Evolutionary conservation across 2,113 vertebrate species (phyloP), one percentile per base, ranked within the genome.

Genomic region (Reinhardtius hippoglossoides): DNA sequence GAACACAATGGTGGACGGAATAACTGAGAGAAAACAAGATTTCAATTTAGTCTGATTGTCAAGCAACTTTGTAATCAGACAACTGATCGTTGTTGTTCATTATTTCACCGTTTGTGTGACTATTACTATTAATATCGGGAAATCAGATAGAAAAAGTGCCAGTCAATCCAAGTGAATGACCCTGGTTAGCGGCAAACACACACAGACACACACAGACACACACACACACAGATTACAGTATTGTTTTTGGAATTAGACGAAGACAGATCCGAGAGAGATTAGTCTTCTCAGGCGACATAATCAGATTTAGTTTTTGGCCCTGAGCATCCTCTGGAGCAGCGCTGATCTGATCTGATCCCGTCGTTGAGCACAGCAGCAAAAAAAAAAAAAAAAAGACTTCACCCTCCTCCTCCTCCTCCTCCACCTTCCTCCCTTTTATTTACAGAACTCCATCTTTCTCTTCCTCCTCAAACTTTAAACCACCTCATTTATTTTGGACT

Each of bases 281-380:
- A 89, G 87, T 80, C 86, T 84, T 88, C 83, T 89, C 89, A 84
- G 82, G 84, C 89, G 71, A 88, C 86, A 90, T 91, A 88, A 92
- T 92, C 89, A 89, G 89, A 91, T 90, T 88, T 86, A 0, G 63
- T 60, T 85, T 81, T 84, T 86, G 88, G 85, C 82, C 82, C 57
- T 7, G 27, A 87, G 84, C 82, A 63, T 89, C 82, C 81, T 88
- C 54, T 76, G 75, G 82, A 89, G 85, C 85, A 75, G 52, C 21
- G 76, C 86, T 91, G 87, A 90, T 88, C 86, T 75, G 61, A 88
- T 88, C 80, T 81, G 83, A 92, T 82, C 80, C 84, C 44, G n/a
- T 63, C 72, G 35, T 48, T 77, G 83, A 84, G 76, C 83, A 85
- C 74, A 74, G 79, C 63, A 69, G 59, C 35, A 52, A 50, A 44